Conservation (phyloP, 2,113 vertebrate genomes). For the Gadus chalcogrammus region DNA sequence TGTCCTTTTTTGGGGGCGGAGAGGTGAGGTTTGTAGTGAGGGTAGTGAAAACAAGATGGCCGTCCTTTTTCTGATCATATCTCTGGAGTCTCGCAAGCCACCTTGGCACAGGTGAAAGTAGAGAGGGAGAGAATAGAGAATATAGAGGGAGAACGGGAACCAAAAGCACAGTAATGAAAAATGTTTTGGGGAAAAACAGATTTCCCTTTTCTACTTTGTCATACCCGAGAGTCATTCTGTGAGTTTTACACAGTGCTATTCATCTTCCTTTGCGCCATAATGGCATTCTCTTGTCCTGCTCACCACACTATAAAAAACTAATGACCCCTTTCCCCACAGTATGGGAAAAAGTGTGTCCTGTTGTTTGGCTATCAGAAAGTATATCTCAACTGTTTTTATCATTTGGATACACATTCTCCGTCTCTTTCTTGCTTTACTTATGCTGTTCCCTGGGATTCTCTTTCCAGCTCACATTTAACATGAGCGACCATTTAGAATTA, state of each 20-base stretch:
- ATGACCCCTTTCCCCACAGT: slow-evolving; percentile 21
- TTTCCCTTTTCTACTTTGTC: slow-evolving; percentile 15
- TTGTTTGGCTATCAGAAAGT: slow-evolving; percentile 10
- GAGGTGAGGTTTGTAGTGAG: too few relatives aligned
- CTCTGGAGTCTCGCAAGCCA: too few relatives aligned
- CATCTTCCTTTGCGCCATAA: slow-evolving; percentile 38
- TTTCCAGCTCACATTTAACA: too few relatives aligned
- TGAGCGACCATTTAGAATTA: too few relatives aligned
- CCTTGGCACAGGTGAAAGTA: background rate
- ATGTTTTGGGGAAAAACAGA: background rate
- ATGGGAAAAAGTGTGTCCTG: background rate
- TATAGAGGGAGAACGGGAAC: background rate
- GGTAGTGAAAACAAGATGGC: background rate
- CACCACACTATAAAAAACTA: slow-evolving; percentile 33
- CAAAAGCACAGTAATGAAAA: background rate
- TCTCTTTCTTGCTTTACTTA: too few relatives aligned
- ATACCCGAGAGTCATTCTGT: slow-evolving; percentile 2
- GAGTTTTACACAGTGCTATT: slow-evolving; percentile 24
- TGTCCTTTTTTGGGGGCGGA: too few relatives aligned
- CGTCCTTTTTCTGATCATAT: slow-evolving; percentile 5
- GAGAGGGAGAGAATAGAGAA: slow-evolving; percentile 2
- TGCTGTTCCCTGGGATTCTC: too few relatives aligned
- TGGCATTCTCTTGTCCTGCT: slow-evolving; percentile 36
- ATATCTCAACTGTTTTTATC: too few relatives aligned
- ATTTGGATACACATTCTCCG: too few relatives aligned